These are phyloP conservation scores for Lepas anatifera DNA, from an alignment of 2,888 invertebrate genomes.

Conservation along the genomic window DNA sequence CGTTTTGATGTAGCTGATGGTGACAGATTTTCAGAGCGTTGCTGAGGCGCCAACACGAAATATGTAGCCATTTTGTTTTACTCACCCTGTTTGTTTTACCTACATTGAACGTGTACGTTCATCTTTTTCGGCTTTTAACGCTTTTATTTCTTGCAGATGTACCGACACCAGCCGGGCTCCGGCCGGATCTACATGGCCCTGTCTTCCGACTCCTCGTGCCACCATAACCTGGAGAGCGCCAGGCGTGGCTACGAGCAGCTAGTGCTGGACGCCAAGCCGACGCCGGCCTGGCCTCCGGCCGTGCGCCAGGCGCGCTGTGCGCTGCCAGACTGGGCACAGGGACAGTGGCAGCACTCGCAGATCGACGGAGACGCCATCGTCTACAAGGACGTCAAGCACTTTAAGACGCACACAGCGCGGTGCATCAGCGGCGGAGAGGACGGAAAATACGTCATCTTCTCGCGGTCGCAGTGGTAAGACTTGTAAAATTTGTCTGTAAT, in stretches of 20 bases:
- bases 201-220: slow-evolving; percentile 49
- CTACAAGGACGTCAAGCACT: slow-evolving; percentile 41
- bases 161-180: slow-evolving; percentile 38
- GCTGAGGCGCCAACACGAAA: too few species aligned
- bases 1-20: too few species aligned
- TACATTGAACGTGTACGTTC: too few species aligned
- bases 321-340: slow-evolving; percentile 50
- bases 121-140: too few species aligned
- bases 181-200: slow-evolving; percentile 46
- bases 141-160: too few species aligned
- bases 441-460: slow-evolving; percentile 41
- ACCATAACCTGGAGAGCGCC: slow-evolving; percentile 41
- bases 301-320: slow-evolving; percentile 31
- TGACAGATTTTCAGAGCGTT: too few species aligned
- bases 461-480: slow-evolving; percentile 44
- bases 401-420: slow-evolving; percentile 42
- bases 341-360: slow-evolving; percentile 46
- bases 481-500: too few species aligned
- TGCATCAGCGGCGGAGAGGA: slow-evolving; percentile 36
- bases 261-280: slow-evolving; percentile 33
- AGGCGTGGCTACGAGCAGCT: slow-evolving; percentile 47
- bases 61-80: too few species aligned
- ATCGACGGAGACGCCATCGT: slow-evolving; percentile 38
- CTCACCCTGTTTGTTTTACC: too few species aligned
- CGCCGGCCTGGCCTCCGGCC: slow-evolving; percentile 34